phyloP scores from a whole-genome alignment of 2,888 invertebrate genomes.

The Trachelus troglodyta region DNA sequence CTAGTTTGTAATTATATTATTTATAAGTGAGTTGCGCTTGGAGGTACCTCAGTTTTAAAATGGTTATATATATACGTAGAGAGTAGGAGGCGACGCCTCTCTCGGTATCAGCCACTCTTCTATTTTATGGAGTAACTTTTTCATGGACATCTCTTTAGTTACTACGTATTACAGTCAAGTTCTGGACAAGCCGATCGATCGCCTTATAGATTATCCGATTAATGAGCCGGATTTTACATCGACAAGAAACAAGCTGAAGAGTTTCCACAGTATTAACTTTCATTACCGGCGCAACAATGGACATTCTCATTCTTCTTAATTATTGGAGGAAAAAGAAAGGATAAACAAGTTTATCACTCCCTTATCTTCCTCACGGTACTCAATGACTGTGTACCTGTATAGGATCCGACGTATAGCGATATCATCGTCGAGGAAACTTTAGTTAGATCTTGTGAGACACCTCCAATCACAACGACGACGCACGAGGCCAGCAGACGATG shows the following conservation, averaged over 20 bases:
- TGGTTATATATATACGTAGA: not conserved
- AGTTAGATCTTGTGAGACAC: slow-evolving; percentile 29
- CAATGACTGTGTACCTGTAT: not conserved
- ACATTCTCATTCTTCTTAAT: not conserved
- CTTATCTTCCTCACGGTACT: not conserved
- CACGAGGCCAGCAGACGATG: slow-evolving; percentile 24
- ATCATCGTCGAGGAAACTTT: not conserved
- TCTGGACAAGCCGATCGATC: not conserved
- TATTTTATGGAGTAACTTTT: not conserved
- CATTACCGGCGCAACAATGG: not conserved
- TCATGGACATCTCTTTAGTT: not conserved
- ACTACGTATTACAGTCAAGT: not conserved
- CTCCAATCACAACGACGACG: slow-evolving; percentile 52
- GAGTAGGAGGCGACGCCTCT: not conserved
- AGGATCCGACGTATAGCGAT: not conserved
- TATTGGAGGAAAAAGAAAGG: not conserved
- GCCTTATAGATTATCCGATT: not conserved
- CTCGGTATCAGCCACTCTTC: not conserved
- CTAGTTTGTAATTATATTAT: slow-evolving; percentile 53
- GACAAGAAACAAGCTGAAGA: not conserved
- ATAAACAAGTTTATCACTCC: not conserved
- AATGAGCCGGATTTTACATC: not conserved
- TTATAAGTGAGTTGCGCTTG: slow-evolving; percentile 58
- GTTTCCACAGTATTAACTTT: not conserved
- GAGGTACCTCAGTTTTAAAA: slow-evolving; percentile 37